Evolutionary conservation across 1,140 invertebrate genomes (phyloP).

Genomic region (Triops longicaudatus): DNA sequence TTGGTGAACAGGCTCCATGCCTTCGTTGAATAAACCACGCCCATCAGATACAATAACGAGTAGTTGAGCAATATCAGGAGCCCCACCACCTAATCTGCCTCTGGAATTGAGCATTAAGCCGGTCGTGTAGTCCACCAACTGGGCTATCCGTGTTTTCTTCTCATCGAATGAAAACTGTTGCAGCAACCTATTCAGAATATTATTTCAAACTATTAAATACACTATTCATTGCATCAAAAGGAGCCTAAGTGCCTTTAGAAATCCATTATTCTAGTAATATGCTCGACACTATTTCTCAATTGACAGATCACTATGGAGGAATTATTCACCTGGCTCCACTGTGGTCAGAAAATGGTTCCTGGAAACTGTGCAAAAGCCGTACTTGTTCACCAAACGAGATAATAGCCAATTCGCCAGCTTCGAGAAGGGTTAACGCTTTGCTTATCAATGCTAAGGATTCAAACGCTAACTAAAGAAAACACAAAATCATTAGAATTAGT

Average conservation of each 20-base stretch:
- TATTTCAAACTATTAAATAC: background rate
- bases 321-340: slow-evolving; percentile 57
- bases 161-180: slow-evolving; percentile 72
- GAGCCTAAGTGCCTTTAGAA: too few relatives aligned
- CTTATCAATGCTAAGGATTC: slow-evolving; percentile 89
- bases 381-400: slow-evolving; percentile 86
- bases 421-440: slow-evolving; percentile 80
- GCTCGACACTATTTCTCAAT: too few relatives aligned
- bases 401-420: slow-evolving; percentile 84
- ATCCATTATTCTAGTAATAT: too few relatives aligned
- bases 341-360: slow-evolving; percentile 71
- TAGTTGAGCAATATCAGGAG: slow-evolving; percentile 68
- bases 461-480: slow-evolving; percentile 60
- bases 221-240: too few relatives aligned
- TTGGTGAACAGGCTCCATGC: slow-evolving; percentile 60
- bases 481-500: slow-evolving; percentile 36
- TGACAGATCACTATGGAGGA: too few relatives aligned
- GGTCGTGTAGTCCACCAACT: slow-evolving; percentile 68
- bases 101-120: slow-evolving; percentile 49
- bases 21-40: slow-evolving; percentile 83
- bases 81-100: slow-evolving; percentile 40
- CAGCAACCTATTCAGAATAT: slow-evolving; percentile 46
- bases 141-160: slow-evolving; percentile 65
- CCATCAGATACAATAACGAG: slow-evolving; percentile 92
- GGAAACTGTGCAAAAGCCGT: slow-evolving; percentile 72